Base-by-base conservation (phyloP, 2,888 invertebrate species). In the Saturnia japonica region DNA sequence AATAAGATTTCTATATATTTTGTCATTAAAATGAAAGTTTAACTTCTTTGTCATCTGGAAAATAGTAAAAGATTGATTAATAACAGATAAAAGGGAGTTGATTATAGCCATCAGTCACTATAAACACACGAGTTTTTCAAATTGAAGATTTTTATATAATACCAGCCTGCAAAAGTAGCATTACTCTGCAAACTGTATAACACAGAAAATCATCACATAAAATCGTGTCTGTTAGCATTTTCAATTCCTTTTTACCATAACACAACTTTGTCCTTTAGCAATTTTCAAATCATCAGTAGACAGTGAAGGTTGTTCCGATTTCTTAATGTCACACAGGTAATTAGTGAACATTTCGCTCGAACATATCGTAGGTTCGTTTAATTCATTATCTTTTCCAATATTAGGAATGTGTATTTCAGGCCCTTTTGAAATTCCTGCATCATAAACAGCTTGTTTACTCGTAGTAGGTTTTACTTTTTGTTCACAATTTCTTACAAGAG, bases 21-120 rank as follows among this genome's bases (percentile, higher is more conserved):
- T 90, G 68, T 94, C 91, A 76, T 93, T 91, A 68, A 91, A 89
- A 72, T 93, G 93, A 73, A 93, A 94, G 76, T 94, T 94, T 16
- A 94, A 77, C 69, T 87, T 89, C 74, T 90, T 93, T 62, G 93
- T 92, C 54, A 93, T 78, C 94, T 94, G 88, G 68, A 91, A 89
- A 72, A 43, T n/a, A n/a, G n/a, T n/a, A 72, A 69, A 75, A 64
- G 2, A 69, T 22, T 14, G 0, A 51, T 11, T 57, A 19, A 45
- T 28, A 69, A 43, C 16, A 43, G 40, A 45, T n/a, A 64, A 19
- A 34, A 62, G 51, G 22, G 6, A 1, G 2, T 34, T 22, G 6
- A 64, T 64, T 34, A 45, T 57, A 62, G 25, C 11, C 1, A 57
- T 25, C 11, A 25, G 25, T 14, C 25, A 12, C 4, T 12, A 25